Conservation (phyloP, 1,140 invertebrate genomes). For the Nasonia vitripennis region DNA sequence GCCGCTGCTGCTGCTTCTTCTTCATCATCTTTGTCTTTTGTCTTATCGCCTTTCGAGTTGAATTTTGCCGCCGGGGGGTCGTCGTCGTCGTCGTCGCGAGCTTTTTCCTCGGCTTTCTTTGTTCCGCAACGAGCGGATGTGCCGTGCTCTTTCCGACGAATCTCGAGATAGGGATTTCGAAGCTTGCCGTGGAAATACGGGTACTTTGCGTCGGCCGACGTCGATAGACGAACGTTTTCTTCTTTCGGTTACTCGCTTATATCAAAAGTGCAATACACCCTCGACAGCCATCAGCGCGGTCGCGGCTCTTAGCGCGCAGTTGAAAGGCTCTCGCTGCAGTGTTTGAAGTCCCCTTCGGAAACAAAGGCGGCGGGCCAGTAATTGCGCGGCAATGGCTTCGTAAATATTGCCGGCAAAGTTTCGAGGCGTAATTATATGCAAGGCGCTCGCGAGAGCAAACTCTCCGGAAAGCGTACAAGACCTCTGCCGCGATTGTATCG, state of each 20-base stretch:
- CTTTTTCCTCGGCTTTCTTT: background rate
- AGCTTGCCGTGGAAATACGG: background rate
- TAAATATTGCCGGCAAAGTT: background rate
- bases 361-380: constrained; percentile 10
- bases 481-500: background rate
- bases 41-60: background rate
- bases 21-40: background rate
- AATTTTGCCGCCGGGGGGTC: background rate
- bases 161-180: background rate
- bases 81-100: background rate
- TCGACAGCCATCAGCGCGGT: background rate
- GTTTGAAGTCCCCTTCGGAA: background rate
- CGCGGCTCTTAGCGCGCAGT: background rate
- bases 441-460: background rate
- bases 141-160: background rate
- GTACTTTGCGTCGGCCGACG: background rate
- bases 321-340: background rate
- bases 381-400: constrained; percentile 19
- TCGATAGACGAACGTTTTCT: too few relatives aligned
- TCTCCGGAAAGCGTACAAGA: background rate
- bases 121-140: background rate
- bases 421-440: background rate
- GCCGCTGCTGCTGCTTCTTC: background rate
- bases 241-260: too few relatives aligned
- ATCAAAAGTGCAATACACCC: too few relatives aligned